phyloP scores from a whole-genome alignment of 2,888 invertebrate species.

The Tillus elongatus region DNA sequence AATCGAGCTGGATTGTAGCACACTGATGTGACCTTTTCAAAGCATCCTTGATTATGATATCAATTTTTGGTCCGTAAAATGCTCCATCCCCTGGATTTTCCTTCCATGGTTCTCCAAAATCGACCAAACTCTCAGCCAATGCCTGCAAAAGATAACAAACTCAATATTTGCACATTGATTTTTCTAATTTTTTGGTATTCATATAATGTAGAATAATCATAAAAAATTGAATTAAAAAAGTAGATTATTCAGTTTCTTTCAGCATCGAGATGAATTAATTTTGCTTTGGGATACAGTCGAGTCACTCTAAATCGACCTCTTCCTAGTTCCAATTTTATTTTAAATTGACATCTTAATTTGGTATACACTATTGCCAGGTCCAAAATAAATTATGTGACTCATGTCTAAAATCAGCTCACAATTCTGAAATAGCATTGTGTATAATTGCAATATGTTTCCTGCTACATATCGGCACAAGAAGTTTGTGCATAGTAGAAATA shows the following conservation, averaged over 20 bases:
- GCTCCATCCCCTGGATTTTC: constrained; percentile 94
- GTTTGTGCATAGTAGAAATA: too few relatives aligned
- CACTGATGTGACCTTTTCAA: constrained; percentile 85
- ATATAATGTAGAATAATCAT: constrained; percentile 4
- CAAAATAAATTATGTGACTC: too few relatives aligned
- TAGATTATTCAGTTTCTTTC: constrained; percentile 7
- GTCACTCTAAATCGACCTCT: too few relatives aligned
- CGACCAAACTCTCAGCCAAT: constrained; percentile 72
- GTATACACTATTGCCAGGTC: too few relatives aligned
- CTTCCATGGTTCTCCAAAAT: constrained; percentile 81
- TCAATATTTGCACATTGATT: neutral
- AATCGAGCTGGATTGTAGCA: constrained; percentile 97
- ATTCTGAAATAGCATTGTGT: too few relatives aligned
- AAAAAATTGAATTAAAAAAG: constrained; percentile 5
- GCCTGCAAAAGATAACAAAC: constrained; percentile 46
- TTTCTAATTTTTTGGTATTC: neutral
- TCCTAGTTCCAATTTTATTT: too few relatives aligned
- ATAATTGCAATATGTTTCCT: too few relatives aligned
- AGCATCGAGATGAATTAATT: too few relatives aligned
- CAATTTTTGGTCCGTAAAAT: constrained; percentile 99
- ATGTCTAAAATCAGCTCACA: too few relatives aligned
- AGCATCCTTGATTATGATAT: constrained; percentile 93
- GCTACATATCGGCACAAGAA: too few relatives aligned
- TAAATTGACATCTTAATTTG: too few relatives aligned
- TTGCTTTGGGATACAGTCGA: too few relatives aligned